Conservation (phyloP, 2,797 vertebrate species). For the Sparus aurata region DNA sequence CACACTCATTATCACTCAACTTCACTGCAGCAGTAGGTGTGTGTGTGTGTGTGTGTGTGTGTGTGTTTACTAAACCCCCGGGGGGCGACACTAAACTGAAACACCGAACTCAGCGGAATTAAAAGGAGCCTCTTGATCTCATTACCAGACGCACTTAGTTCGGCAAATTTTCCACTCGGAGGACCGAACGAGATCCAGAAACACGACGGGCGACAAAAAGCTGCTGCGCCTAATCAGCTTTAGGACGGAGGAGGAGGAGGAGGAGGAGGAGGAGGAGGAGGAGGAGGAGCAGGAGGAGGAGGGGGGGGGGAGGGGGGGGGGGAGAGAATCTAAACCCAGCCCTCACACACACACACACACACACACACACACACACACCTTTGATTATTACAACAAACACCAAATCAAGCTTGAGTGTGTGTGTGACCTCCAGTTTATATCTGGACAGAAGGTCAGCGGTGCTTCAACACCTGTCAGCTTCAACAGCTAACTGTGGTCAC, state of each 20-base stretch:
- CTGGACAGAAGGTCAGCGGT: constrained; percentile 57
- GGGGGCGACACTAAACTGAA: constrained; percentile 63
- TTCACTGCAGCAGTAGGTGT: constrained; percentile 25
- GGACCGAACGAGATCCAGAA: constrained; percentile 69
- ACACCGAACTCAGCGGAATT: constrained; percentile 72
- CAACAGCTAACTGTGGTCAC: constrained; percentile 62
- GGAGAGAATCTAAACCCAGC: constrained; percentile 26
- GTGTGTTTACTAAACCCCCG: constrained; percentile 50
- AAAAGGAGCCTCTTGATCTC: constrained; percentile 73
- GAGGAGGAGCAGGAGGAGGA: no score
- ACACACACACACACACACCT: constrained; percentile 10
- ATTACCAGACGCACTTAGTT: constrained; percentile 75
- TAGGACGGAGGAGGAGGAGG: constrained; percentile 31
- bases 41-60: constrained; percentile 35
- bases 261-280: constrained; percentile 5
- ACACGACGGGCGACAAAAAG: constrained; percentile 63
- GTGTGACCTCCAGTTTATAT: constrained; percentile 58
- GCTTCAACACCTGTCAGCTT: constrained; percentile 73
- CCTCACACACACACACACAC: background rate
- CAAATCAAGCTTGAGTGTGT: constrained; percentile 23
- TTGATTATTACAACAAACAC: constrained; percentile 41
- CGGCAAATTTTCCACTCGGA: constrained; percentile 74
- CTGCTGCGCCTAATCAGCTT: constrained; percentile 76
- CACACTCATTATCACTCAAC: constrained; percentile 35
- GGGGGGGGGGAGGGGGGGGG: constrained; percentile 1